Base-by-base conservation (phyloP, 2,888 invertebrate genomes). In the Nephrotoma flavescens region DNA sequence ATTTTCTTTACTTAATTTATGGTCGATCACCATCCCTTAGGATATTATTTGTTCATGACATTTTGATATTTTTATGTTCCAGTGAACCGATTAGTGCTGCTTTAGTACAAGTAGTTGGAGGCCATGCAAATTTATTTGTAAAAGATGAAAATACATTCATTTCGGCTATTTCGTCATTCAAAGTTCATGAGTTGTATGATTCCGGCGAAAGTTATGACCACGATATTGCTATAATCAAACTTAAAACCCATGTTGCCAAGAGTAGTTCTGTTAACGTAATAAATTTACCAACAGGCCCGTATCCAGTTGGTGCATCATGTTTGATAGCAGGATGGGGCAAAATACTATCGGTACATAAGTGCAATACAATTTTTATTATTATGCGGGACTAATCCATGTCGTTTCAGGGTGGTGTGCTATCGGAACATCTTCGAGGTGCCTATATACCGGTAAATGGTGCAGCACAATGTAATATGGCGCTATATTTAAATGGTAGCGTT, bases 251-350 rank as follows among this genome's bases (percentile, higher is more conserved):
- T 9, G 31, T 71, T 71, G 5, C 4, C 19, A 7, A 19, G 9
- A 71, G 9, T 31, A 71, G 31, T 19, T 19, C 4, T 5, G 5
- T 52, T 4, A n/a, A 15, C 4, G 31, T 71, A 9, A 71, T 71
- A 12, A 71, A 31, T 31, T 84, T 84, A 6, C 84, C 84, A n/a
- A 42, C 84, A 84, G 12, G 1, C n/a, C n/a, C 6, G 5, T 84
- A 84, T 42, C 41, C 19, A 15, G 45, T 44, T 9, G 85, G 31
- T 9, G 15, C 44, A 31, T 12, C 15, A 3, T 85, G 85, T 85
- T 85, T 85, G 11, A 84, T 86, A 42, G 47, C 86, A 12, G 87
- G 87, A 9, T 87, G 87, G 87, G 87, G 87, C 12, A 86, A 86
- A 31, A 19, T 42, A 1, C 4, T n/a, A 31, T 86, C 31, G 42